Evolutionary conservation across 1,140 invertebrate species (phyloP).

Genomic region (Neodiprion virginianus): DNA sequence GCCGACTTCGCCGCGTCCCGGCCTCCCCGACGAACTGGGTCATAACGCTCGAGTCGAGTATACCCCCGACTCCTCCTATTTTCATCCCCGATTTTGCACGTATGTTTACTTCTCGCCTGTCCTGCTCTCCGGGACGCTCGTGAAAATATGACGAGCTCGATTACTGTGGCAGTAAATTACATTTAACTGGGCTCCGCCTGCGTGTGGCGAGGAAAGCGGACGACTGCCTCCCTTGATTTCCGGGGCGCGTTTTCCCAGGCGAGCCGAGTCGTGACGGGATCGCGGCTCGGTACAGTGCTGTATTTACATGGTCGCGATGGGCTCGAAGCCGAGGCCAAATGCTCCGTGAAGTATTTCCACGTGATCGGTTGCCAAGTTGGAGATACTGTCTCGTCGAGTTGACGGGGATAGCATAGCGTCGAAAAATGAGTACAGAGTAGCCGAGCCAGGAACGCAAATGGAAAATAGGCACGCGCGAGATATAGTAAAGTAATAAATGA

Average conservation of each 20-base stretch:
- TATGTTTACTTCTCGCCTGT: no score
- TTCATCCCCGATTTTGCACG: background rate
- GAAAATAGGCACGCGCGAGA: no score
- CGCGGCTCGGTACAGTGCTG: background rate
- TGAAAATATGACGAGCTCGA: background rate
- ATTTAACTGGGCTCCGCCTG: background rate
- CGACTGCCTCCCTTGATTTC: background rate
- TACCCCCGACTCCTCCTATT: background rate
- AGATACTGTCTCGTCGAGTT: no score
- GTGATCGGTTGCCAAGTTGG: no score
- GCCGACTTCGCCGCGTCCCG: background rate
- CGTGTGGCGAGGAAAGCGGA: background rate
- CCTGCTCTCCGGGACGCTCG: background rate
- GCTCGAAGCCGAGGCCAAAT: background rate
- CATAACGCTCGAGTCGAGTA: constrained; percentile 4
- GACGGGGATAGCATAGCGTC: no score
- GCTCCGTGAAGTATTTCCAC: background rate
- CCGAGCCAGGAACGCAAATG: no score
- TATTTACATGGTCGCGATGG: background rate
- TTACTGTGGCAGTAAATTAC: background rate
- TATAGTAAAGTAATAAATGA: no score
- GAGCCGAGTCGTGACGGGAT: background rate
- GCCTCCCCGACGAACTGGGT: background rate
- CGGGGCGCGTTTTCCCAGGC: background rate
- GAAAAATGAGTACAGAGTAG: no score